Conservation (phyloP, 2,888 invertebrate species). For the Tyria jacobaeae region DNA sequence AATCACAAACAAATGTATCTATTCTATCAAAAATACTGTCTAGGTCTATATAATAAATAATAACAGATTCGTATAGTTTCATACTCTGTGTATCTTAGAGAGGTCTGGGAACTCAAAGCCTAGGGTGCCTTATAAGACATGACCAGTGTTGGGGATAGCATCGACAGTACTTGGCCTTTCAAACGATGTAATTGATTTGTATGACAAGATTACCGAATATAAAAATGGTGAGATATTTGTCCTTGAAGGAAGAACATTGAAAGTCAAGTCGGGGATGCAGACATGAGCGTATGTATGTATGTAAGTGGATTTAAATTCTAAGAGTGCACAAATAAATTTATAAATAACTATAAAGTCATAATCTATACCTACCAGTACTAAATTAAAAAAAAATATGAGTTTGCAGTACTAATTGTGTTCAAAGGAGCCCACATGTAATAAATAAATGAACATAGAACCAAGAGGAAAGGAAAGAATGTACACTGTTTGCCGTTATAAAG, state of each 20-base stretch:
- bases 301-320: neutral
- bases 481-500: conserved; percentile 6
- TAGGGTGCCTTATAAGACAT: too few species aligned
- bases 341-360: neutral
- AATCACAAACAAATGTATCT: neutral
- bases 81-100: too few species aligned
- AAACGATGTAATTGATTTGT: neutral
- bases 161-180: too few species aligned
- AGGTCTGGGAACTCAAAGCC: too few species aligned
- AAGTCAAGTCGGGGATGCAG: too few species aligned
- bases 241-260: too few species aligned
- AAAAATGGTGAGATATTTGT: too few species aligned
- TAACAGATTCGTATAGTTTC: too few species aligned
- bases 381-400: neutral
- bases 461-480: neutral
- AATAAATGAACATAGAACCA: neutral
- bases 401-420: conserved; percentile 7
- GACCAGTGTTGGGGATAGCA: too few species aligned
- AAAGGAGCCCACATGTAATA: conserved; percentile 13
- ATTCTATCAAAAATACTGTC: neutral
- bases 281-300: too few species aligned
- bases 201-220: too few species aligned
- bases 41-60: too few species aligned
- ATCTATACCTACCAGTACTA: neutral
- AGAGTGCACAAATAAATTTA: neutral